Conservation (phyloP, 2,797 vertebrate species). For the Betta splendens region DNA sequence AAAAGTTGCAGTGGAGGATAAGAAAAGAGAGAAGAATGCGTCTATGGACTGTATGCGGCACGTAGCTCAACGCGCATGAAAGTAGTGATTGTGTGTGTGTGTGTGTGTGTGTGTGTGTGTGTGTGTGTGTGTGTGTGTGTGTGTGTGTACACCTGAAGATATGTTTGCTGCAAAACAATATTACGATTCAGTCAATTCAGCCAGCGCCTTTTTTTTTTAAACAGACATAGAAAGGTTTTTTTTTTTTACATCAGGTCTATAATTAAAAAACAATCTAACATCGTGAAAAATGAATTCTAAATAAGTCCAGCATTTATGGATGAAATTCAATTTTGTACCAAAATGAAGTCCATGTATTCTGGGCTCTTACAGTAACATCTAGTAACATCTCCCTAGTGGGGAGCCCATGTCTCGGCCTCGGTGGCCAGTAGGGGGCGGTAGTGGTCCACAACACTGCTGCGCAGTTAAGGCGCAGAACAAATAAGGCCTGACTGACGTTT, state of each 20-base stretch:
- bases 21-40: slow-evolving; percentile 10
- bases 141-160: background rate
- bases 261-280: slow-evolving; percentile 4
- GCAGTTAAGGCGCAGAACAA: slow-evolving; percentile 3
- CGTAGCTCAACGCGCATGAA: too few relatives aligned
- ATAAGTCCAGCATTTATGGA: slow-evolving; percentile 23
- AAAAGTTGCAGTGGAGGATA: slow-evolving; percentile 29
- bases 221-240: slow-evolving; percentile 5
- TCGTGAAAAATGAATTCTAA: slow-evolving; percentile 35
- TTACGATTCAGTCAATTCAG: too few relatives aligned
- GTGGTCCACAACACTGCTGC: slow-evolving; percentile 63
- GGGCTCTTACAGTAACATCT: slow-evolving; percentile 26
- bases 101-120: background rate
- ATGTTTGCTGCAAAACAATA: too few relatives aligned
- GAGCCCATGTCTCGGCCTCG: background rate
- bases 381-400: slow-evolving; percentile 19
- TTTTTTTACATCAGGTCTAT: slow-evolving; percentile 26
- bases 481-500: slow-evolving; percentile 48
- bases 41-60: too few relatives aligned
- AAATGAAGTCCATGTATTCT: slow-evolving; percentile 37
- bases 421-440: slow-evolving; percentile 80
- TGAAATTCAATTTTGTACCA: slow-evolving; percentile 35
- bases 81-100: too few relatives aligned
- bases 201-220: too few relatives aligned
- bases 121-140: background rate